Evolutionary conservation across 2,797 vertebrate genomes (phyloP).

Genomic region (Alauda arvensis): DNA sequence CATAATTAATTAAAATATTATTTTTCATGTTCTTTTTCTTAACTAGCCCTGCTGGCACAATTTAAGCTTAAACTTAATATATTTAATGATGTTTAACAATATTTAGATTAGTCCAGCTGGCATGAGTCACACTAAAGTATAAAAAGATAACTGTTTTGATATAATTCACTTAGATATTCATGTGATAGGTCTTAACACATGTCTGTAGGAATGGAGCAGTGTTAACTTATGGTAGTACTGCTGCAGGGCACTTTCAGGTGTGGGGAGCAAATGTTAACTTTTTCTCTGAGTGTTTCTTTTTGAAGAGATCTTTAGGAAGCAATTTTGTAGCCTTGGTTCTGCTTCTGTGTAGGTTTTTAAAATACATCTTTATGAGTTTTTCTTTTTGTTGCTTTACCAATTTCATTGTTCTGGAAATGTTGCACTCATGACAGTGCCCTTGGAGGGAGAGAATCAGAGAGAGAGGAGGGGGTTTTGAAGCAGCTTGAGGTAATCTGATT

Average conservation of each 20-base stretch:
- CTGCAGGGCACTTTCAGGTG: neutral
- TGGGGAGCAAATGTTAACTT: neutral
- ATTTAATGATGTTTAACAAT: slow-evolving; percentile 52
- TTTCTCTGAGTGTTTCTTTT: neutral
- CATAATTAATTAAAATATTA: neutral
- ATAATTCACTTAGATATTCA: neutral
- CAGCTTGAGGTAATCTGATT: neutral
- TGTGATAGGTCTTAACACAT: neutral
- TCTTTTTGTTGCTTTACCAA: neutral
- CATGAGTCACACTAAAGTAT: neutral
- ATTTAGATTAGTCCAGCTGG: slow-evolving; percentile 58
- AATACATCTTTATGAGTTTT: neutral
- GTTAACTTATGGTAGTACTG: neutral
- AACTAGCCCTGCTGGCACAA: slow-evolving; percentile 3
- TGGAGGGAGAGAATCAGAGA: neutral
- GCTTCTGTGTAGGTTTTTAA: neutral
- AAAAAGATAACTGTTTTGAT: slow-evolving; percentile 1
- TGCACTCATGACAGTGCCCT: neutral
- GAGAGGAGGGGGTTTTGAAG: neutral
- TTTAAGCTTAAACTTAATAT: neutral
- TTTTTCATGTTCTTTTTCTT: neutral
- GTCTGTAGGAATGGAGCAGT: neutral
- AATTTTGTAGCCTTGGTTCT: neutral
- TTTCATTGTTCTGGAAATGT: slow-evolving; percentile 5
- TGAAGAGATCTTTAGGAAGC: neutral